Evolutionary conservation across 53 echinoderm and acorn worm genomes (phyloP), one percentile per base, ranked within the genome.

Genomic region (Paelopatides confundens): DNA sequence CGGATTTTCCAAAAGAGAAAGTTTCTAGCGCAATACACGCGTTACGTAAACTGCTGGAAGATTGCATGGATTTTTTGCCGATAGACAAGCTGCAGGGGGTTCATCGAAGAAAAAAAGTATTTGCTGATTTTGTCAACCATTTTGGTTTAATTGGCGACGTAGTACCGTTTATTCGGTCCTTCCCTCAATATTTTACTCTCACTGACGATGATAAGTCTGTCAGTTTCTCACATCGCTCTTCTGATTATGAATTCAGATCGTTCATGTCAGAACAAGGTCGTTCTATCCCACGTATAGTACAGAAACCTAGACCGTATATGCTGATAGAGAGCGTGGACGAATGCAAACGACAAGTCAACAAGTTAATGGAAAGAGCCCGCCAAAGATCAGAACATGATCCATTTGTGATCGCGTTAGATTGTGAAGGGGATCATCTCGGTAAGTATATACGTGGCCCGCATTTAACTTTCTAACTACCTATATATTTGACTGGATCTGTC

Each of bases 361-460:
- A 58, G n/a, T 21, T 58, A 6, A 6, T 58, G n/a, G 58, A 58
- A 58, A 58, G n/a, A 58, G 58, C 58, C 21, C 58, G 5, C n/a
- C 15, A 18, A 58, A 21, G 24, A 15, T 58, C 58, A 6, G 21
- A 21, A 6, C 21, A 58, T 26, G n/a, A 58, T 18, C 58, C 17
- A 58, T 47, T 84, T 26, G 78, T 82, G 10, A 64, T 92, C 29
- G 88, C 81, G 5, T 50, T 88, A 37, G 88, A 88, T 52, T 88
- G 88, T 14, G 88, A 88, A 53, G 88, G 88, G 12, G 76, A 52
- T 17, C 37, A 51, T 14, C 69, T 88, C 14, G 81, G 88, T 88
- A 53, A 82, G 87, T 0, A 10, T 43, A 43, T n/a, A n/a, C n/a
- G n/a, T n/a, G n/a, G n/a, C n/a, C n/a, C n/a, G n/a, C n/a, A n/a